Percentiles rank a stretch among this genome's conserved stretches.
Conservation (phyloP, 1,140 invertebrate genomes). For the Leptoteleia sp. region DNA sequence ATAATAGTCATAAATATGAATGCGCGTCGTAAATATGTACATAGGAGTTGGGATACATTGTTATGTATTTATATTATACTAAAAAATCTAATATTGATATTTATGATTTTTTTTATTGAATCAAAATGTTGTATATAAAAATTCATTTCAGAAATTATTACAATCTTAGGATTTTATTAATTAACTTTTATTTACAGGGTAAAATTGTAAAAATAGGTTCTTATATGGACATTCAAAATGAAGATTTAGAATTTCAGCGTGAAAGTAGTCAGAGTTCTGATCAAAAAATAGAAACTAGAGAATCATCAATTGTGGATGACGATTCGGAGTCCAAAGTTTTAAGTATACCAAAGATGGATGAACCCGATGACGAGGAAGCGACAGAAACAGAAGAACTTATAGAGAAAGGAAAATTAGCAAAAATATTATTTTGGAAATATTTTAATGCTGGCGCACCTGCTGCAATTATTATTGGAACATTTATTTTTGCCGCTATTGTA, state of each 20-base stretch:
- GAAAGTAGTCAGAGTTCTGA: slow-evolving; percentile 5
- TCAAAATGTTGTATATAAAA: too few species aligned
- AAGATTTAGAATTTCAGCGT: slow-evolving; percentile 70
- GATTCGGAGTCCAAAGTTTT: slow-evolving; percentile 18
- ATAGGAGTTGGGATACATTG: too few species aligned
- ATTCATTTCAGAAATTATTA: not conserved
- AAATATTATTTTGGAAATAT: slow-evolving; percentile 81
- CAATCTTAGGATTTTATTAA: not conserved
- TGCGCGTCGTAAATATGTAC: too few species aligned
- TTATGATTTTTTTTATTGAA: slow-evolving; percentile 2
- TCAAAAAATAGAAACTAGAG: slow-evolving; percentile 11
- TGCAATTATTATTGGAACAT: slow-evolving; percentile 76
- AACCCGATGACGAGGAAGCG: slow-evolving; percentile 77
- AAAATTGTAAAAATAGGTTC: slow-evolving; percentile 77
- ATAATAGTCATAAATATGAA: too few species aligned
- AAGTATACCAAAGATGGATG: slow-evolving; percentile 45
- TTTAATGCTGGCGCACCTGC: slow-evolving; percentile 82
- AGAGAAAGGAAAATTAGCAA: slow-evolving; percentile 82
- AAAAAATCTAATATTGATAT: too few species aligned
- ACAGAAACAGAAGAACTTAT: slow-evolving; percentile 83
- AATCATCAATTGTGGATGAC: not conserved
- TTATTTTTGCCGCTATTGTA: slow-evolving; percentile 78
- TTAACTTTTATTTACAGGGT: slow-evolving; percentile 58
- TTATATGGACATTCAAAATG: slow-evolving; percentile 76
- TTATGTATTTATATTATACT: too few species aligned